These are phyloP conservation scores for Xestia ashworthii DNA, from an alignment of 2,888 invertebrate species.

Conservation along the genomic window DNA sequence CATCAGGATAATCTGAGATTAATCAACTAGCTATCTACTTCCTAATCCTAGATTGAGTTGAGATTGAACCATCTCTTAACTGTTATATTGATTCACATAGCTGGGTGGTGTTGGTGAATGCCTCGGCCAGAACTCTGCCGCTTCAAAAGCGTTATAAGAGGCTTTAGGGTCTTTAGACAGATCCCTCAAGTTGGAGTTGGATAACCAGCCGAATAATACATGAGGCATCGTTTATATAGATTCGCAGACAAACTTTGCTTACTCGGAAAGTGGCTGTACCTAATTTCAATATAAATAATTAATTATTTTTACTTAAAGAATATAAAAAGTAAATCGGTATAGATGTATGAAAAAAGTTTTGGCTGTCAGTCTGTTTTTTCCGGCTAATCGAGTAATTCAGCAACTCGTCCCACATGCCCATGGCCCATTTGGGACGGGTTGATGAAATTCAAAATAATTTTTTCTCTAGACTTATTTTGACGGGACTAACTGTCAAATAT, in stretches of 20 bases:
- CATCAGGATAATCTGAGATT: constrained; percentile 7
- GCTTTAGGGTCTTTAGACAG: neutral
- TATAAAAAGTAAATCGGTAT: no score
- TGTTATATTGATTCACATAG: neutral
- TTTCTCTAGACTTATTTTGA: no score
- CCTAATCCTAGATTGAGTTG: constrained; percentile 4
- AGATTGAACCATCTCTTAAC: neutral
- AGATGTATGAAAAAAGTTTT: no score
- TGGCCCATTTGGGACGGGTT: no score
- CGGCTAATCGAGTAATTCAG: no score
- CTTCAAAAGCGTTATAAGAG: neutral
- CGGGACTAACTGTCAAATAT: neutral
- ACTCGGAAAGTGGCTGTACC: neutral
- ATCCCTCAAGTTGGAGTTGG: neutral
- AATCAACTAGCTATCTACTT: constrained; percentile 3
- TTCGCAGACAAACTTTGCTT: neutral
- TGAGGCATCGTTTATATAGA: neutral
- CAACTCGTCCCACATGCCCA: no score
- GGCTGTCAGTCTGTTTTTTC: no score
- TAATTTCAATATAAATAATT: no score
- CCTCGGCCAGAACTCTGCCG: neutral
- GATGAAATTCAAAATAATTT: no score
- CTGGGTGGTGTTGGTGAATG: neutral
- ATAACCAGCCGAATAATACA: neutral
- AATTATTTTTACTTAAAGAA: no score